Evolutionary conservation across 2,888 invertebrate species (phyloP), one percentile per base, ranked within the genome.

Genomic region (Nineta flava): DNA sequence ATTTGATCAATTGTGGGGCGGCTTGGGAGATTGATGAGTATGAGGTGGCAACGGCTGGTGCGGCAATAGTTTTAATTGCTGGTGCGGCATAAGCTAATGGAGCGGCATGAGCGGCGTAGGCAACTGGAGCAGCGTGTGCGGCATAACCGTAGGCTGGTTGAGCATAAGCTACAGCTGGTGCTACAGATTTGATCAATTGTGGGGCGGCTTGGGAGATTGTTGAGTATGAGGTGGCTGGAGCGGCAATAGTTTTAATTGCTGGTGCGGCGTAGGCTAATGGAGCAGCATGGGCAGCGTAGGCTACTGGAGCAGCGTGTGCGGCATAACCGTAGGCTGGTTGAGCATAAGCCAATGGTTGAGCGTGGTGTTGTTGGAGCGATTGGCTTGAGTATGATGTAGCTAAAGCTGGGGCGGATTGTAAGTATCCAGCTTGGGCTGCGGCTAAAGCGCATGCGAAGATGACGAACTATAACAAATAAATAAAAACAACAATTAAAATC

Each of bases 351-450:
- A 62, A 13, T 65, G 68, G 10, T 61, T 63, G 53, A 65, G 68
- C 2, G 77, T 12, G 78, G 78, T 26, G 81, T 75, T 59, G 82
- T 81, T 17, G 79, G 69, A 60, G 82, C 82, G 59, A 79, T 76
- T 42, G 79, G 61, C 79, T 81, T 46, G 81, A 81, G 71, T 75
- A 83, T 7, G 83, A 82, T 2, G 83, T 83, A 63, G 81, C 78
- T 57, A 82, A 74, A 77, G 53, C 81, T 81, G 55, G 83, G 68
- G 62, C 83, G 83, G 55, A 79, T 83, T 52, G 74, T 71, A 35
- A 74, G 73, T 59, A 76, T 75, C 10, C 72, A 76, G 46, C 75
- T 73, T 54, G 79, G 70, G 55, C 76, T 63, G 56, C 74, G 77
- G 63, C 79, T 79, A 52, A 32, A 6, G 49, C 44, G 17, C 35